Percentiles rank a stretch among this genome's conserved stretches.
Conservation (phyloP, 1,140 invertebrate genomes). For the Drosophila sp. region DNA sequence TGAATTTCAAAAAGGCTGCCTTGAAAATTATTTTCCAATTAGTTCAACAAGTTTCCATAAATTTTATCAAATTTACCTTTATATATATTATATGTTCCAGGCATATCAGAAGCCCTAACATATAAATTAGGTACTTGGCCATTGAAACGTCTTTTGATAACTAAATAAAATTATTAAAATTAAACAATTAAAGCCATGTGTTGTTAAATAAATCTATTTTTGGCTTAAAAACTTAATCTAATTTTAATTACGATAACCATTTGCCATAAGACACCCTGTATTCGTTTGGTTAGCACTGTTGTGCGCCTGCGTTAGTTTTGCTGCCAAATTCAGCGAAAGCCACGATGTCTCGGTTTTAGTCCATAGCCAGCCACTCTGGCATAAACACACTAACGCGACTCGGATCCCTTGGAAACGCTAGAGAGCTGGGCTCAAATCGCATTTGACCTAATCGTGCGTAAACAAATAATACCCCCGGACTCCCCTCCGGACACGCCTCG, state of each 20-base stretch:
- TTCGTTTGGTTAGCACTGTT: background rate
- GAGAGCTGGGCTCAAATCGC: slow-evolving; percentile 2
- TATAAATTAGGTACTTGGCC: background rate
- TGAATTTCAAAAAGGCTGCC: slow-evolving; percentile 29
- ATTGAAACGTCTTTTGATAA: background rate
- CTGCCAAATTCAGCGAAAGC: slow-evolving; percentile 6
- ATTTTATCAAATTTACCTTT: slow-evolving; percentile 2
- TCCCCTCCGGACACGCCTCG: background rate
- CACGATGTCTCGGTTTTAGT: slow-evolving; percentile 8
- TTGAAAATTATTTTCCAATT: background rate
- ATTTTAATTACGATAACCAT: background rate
- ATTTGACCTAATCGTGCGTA: slow-evolving; percentile 40
- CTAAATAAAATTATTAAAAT: background rate
- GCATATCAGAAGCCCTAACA: slow-evolving; percentile 11
- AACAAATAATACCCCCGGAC: slow-evolving; percentile 39
- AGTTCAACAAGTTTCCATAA: no score
- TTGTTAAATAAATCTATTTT: background rate
- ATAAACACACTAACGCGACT: slow-evolving; percentile 21
- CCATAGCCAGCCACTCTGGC: slow-evolving; percentile 44
- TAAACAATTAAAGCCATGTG: background rate
- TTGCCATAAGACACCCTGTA: background rate
- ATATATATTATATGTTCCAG: background rate
- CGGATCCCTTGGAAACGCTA: background rate
- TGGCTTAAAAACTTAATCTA: background rate
- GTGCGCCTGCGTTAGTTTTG: slow-evolving; percentile 6